These are phyloP conservation scores for Formicarius rufipectus DNA, from an alignment of 2,113 vertebrate species.

Conservation along the genomic window DNA sequence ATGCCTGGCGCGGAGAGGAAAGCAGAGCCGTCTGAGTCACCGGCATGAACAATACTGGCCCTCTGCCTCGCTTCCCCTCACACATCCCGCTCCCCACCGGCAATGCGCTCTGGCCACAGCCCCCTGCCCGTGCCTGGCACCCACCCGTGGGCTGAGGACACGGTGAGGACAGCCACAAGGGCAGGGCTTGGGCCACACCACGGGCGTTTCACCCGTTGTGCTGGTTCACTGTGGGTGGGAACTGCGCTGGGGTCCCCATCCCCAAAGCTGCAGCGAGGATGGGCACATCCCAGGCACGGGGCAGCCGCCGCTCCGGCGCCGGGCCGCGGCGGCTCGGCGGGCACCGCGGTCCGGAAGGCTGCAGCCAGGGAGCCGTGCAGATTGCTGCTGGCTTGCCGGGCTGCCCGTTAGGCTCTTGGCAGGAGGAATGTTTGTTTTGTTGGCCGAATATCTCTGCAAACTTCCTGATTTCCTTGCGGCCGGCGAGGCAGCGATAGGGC, in stretches of 20 bases:
- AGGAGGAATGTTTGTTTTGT: conserved; percentile 31
- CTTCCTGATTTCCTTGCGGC: conserved; percentile 38
- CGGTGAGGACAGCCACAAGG: rapidly evolving
- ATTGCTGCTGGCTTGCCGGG: not conserved
- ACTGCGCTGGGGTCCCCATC: rapidly evolving
- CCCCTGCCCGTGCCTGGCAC: not conserved
- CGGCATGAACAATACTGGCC: conserved; percentile 9
- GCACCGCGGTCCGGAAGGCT: not conserved
- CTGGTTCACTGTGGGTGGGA: rapidly evolving
- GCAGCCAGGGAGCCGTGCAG: not conserved
- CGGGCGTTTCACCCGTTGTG: not conserved
- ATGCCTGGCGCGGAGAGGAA: not conserved
- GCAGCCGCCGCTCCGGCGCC: rapidly evolving
- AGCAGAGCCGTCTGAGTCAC: not conserved
- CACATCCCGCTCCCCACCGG: not conserved
- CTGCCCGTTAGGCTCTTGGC: conserved; percentile 17
- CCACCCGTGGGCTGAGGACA: rapidly evolving
- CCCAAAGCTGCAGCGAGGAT: rapidly evolving
- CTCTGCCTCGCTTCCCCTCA: not conserved
- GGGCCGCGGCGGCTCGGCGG: not conserved
- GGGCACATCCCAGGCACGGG: rapidly evolving
- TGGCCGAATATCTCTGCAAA: conserved; percentile 31
- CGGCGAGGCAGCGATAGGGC: not conserved
- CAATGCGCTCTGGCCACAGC: rapidly evolving
- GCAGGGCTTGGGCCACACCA: rapidly evolving